These are phyloP conservation scores for Argyra leucocephala DNA, from an alignment of 2,888 invertebrate genomes.

Conservation along the genomic window DNA sequence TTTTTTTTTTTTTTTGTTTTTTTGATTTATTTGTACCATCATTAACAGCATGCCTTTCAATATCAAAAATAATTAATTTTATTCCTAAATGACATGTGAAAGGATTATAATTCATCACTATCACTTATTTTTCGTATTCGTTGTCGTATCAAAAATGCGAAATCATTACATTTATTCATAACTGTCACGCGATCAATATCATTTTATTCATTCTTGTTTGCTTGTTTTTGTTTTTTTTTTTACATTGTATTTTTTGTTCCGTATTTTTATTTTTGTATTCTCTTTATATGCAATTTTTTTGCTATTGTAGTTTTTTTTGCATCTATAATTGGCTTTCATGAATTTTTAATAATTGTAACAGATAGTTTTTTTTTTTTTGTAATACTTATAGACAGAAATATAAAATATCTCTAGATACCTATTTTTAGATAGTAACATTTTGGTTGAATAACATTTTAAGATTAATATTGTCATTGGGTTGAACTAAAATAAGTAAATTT, in stretches of 20 bases:
- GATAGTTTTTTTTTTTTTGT: no score
- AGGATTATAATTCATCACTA: neutral
- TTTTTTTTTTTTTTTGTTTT: neutral
- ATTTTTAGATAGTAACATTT: no score
- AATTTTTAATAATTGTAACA: slow-evolving; percentile 2
- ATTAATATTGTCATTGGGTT: no score
- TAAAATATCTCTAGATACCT: no score
- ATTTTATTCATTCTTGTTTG: neutral
- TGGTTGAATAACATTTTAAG: no score
- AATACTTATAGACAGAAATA: no score
- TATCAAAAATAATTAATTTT: slow-evolving; percentile 4
- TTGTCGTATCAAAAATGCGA: neutral
- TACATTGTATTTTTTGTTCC: neutral
- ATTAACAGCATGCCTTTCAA: neutral
- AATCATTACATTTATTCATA: neutral
- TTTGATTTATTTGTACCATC: neutral
- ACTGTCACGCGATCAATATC: neutral
- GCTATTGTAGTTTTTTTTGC: neutral
- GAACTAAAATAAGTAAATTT: no score
- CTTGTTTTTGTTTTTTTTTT: neutral
- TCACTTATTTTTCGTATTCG: neutral
- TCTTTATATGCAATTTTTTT: neutral
- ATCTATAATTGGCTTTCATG: slow-evolving; percentile 3
- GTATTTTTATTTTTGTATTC: neutral
- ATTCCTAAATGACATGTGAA: slow-evolving; percentile 1